Evolutionary conservation across 2,888 invertebrate genomes (phyloP).

Genomic region (Athalia rosae): DNA sequence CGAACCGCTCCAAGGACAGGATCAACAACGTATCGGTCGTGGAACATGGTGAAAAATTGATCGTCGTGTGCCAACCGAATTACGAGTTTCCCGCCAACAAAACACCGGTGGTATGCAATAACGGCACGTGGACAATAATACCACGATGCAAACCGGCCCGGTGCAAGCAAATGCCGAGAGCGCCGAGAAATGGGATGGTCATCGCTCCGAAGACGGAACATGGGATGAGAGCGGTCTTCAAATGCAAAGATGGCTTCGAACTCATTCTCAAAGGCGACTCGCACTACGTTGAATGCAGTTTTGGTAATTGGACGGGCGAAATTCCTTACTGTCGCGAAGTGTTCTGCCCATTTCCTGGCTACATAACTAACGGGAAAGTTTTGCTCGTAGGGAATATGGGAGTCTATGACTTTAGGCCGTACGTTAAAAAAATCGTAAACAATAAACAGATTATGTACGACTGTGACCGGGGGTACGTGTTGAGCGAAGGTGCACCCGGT

Average conservation of each 20-base stretch:
- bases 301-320: conserved; percentile 96
- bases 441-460: conserved; percentile 98
- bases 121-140: conserved; percentile 96
- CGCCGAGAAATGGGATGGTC: conserved; percentile 95
- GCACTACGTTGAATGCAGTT: conserved; percentile 89
- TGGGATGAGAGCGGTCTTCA: conserved; percentile 94
- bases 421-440: conserved; percentile 92
- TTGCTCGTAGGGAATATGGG: conserved; percentile 96
- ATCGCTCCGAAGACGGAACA: conserved; percentile 98
- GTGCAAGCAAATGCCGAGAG: conserved; percentile 88
- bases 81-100: conserved; percentile 89
- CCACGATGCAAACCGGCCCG: conserved; percentile 90
- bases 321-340: conserved; percentile 88
- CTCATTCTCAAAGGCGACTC: conserved; percentile 82
- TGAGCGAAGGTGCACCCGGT: conserved; percentile 91
- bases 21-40: conserved; percentile 76
- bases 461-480: conserved; percentile 92
- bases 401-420: conserved; percentile 94
- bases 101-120: conserved; percentile 89
- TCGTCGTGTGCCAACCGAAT: conserved; percentile 88
- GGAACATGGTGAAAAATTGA: conserved; percentile 82
- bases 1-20: conserved; percentile 70
- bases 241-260: conserved; percentile 94
- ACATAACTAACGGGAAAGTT: conserved; percentile 91
- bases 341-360: conserved; percentile 95